Conservation (phyloP, 2,888 invertebrate species). For the Euplagia quadripunctaria region DNA sequence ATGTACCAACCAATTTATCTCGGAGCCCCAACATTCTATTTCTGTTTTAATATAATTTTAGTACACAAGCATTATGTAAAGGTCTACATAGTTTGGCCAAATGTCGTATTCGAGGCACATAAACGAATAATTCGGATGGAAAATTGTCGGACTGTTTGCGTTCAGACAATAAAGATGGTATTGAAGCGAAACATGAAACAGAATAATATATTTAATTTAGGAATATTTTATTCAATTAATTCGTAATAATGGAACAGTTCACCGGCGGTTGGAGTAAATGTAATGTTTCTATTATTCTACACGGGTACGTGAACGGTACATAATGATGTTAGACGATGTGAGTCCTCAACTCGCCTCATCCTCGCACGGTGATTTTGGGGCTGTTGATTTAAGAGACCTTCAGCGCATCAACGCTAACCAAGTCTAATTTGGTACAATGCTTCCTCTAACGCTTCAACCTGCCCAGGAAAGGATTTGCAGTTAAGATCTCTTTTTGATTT, state of each 20-base stretch:
- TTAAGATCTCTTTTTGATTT: too few relatives aligned
- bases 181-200: conserved; percentile 27
- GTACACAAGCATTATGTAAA: conserved; percentile 23
- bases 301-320: too few relatives aligned
- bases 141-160: conserved; percentile 54
- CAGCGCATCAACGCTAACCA: too few relatives aligned
- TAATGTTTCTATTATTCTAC: background rate
- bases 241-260: background rate
- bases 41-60: conserved; percentile 20
- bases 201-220: conserved; percentile 30
- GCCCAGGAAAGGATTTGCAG: too few relatives aligned
- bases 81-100: conserved; percentile 43
- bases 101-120: conserved; percentile 60
- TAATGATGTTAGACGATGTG: too few relatives aligned
- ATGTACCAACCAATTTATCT: conserved; percentile 40
- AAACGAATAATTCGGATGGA: conserved; percentile 53
- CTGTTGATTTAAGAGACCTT: too few relatives aligned
- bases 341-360: too few relatives aligned
- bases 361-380: too few relatives aligned
- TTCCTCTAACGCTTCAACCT: too few relatives aligned
- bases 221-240: conserved; percentile 23
- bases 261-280: background rate
- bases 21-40: conserved; percentile 28
- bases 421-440: too few relatives aligned
- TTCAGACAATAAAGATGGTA: conserved; percentile 46